Conservation (phyloP, 2,797 vertebrate genomes). For the Crax fasciolata region DNA sequence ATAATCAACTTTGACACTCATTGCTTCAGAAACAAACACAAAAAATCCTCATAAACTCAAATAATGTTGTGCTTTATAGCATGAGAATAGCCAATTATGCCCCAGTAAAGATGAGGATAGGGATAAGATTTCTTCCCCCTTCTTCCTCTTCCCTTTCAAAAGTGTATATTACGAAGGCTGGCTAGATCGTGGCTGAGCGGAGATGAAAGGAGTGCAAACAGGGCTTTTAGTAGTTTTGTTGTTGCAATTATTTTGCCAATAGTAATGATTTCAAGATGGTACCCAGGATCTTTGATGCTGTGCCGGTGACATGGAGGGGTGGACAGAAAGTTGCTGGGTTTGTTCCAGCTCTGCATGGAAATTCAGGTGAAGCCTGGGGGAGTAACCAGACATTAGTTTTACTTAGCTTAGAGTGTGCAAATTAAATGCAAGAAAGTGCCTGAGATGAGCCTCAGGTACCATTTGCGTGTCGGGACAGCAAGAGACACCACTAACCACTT, state of each 20-base stretch:
- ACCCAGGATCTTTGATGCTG: slow-evolving; percentile 21
- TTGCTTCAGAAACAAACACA: slow-evolving; percentile 73
- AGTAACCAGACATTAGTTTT: neutral
- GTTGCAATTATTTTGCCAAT: slow-evolving; percentile 78
- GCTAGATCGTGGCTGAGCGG: neutral
- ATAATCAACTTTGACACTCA: slow-evolving; percentile 77
- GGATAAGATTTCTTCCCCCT: slow-evolving; percentile 25
- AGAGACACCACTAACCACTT: neutral
- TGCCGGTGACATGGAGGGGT: neutral
- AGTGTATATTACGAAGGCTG: slow-evolving; percentile 19
- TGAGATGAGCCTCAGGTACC: accelerated
- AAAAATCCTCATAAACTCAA: slow-evolving; percentile 41
- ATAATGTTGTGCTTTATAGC: slow-evolving; percentile 8
- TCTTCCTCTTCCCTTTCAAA: neutral
- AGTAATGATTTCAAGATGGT: slow-evolving; percentile 66
- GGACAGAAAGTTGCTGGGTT: neutral
- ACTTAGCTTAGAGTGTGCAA: neutral
- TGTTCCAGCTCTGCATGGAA: neutral
- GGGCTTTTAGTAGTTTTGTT: slow-evolving; percentile 69
- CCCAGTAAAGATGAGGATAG: neutral
- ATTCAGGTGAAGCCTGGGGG: neutral
- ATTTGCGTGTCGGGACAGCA: accelerated
- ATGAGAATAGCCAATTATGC: neutral
- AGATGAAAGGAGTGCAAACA: slow-evolving; percentile 71
- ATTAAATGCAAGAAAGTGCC: neutral